Evolutionary conservation across 2,888 invertebrate genomes (phyloP).

Genomic region (Phengaris arion): DNA sequence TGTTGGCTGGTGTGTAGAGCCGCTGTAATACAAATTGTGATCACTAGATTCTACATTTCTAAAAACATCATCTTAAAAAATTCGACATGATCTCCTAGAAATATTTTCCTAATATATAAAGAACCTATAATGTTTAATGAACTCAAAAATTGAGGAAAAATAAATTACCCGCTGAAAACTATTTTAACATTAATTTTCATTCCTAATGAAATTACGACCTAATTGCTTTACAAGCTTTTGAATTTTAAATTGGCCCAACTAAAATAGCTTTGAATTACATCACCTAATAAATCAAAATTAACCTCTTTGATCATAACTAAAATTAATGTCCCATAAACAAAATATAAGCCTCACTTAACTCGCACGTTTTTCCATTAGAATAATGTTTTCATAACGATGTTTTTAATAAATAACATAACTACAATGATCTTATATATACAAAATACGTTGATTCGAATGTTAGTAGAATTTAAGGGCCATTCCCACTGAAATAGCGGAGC

Average conservation of each 20-base stretch:
- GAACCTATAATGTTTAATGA: too few species aligned
- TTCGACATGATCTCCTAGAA: too few species aligned
- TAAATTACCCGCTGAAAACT: background rate
- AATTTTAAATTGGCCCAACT: background rate
- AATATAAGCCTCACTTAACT: constrained; percentile 2
- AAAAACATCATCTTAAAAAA: too few species aligned
- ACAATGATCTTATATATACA: too few species aligned
- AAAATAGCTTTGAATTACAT: background rate
- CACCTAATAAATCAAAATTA: constrained; percentile 11
- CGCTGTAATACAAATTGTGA: too few species aligned
- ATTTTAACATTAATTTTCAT: background rate
- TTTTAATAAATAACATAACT: background rate
- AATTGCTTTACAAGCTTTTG: background rate
- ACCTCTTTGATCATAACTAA: constrained; percentile 14
- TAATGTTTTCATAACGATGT: constrained; percentile 6
- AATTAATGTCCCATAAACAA: constrained; percentile 5
- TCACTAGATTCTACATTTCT: too few species aligned
- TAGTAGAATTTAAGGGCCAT: too few species aligned
- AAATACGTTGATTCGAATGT: too few species aligned
- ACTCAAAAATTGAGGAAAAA: background rate
- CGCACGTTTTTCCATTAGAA: constrained; percentile 4
- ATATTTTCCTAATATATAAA: too few species aligned
- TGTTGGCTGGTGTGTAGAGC: too few species aligned
- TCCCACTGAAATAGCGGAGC: too few species aligned
- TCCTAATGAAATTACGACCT: background rate